phyloP scores from a whole-genome alignment of 2,888 invertebrate species.

The Orchestes rusci region DNA sequence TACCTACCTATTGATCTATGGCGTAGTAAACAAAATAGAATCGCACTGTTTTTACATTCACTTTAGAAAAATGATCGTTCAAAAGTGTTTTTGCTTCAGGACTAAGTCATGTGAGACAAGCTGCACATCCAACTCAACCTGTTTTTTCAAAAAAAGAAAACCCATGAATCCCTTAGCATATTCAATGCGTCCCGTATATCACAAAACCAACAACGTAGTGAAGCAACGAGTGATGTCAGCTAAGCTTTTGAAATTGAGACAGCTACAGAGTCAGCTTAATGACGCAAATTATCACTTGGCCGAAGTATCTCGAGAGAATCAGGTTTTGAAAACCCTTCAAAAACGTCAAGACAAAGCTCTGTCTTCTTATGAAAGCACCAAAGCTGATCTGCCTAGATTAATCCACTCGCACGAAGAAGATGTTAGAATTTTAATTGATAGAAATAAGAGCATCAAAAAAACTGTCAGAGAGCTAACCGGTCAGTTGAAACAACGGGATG shows the following conservation, averaged over 20 bases:
- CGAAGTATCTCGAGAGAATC: conserved; percentile 66
- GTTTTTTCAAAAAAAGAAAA: conserved; percentile 40
- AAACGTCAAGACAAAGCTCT: conserved; percentile 74
- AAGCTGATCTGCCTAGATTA: conserved; percentile 69
- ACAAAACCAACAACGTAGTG: conserved; percentile 33
- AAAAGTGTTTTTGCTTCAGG: no score
- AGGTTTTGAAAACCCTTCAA: conserved; percentile 65
- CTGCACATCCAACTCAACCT: conserved; percentile 43
- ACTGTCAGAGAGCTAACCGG: conserved; percentile 56
- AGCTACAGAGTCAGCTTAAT: conserved; percentile 70
- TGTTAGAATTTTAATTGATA: conserved; percentile 61
- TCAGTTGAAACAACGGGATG: conserved; percentile 62
- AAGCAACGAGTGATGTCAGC: conserved; percentile 67
- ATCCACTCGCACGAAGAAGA: conserved; percentile 74
- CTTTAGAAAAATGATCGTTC: no score
- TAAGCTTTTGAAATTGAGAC: conserved; percentile 65
- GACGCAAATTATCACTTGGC: conserved; percentile 74
- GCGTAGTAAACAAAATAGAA: no score
- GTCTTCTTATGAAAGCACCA: conserved; percentile 68
- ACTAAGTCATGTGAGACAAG: conserved; percentile 40
- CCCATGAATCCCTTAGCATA: conserved; percentile 40
- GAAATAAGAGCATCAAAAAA: conserved; percentile 59
- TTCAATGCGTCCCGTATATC: conserved; percentile 27
- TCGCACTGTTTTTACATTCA: no score
- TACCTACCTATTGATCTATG: no score